Conservation (phyloP, 2,888 invertebrate genomes). For the Myathropa florea region DNA sequence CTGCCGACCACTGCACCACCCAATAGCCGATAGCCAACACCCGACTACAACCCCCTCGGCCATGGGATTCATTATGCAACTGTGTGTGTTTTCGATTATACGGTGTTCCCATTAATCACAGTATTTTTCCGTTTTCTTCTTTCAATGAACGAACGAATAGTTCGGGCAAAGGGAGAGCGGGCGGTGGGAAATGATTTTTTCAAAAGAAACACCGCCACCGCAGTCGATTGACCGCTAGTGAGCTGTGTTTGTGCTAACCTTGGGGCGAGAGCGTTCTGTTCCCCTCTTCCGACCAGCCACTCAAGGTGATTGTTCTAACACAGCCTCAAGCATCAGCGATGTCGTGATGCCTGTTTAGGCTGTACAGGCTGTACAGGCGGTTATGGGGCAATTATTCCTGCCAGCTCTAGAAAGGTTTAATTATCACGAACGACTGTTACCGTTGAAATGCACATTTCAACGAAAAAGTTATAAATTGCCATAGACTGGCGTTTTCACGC, state of each 20-base stretch:
- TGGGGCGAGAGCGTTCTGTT: constrained; percentile 13
- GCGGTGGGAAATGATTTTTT: constrained; percentile 28
- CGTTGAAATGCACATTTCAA: not conserved
- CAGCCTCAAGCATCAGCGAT: not conserved
- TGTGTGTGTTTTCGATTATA: constrained; percentile 42
- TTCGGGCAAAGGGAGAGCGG: not conserved
- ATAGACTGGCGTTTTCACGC: too few relatives aligned
- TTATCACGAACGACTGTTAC: constrained; percentile 18
- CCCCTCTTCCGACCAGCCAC: not conserved
- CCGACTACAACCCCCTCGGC: constrained; percentile 3
- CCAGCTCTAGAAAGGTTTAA: constrained; percentile 5
- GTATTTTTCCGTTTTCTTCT: constrained; percentile 57
- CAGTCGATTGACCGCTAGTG: constrained; percentile 29
- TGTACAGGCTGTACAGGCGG: constrained; percentile 7
- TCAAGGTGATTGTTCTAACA: constrained; percentile 34
- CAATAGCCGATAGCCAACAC: constrained; percentile 15
- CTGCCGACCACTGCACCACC: constrained; percentile 14
- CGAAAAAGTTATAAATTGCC: constrained; percentile 23
- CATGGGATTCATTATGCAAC: constrained; percentile 29
- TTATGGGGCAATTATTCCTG: too few relatives aligned
- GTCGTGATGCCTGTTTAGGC: constrained; percentile 27
- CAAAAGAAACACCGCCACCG: constrained; percentile 47
- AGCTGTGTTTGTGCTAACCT: constrained; percentile 28
- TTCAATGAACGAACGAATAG: not conserved
- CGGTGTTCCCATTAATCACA: constrained; percentile 50